Evolutionary conservation across 2,113 vertebrate genomes (phyloP), one percentile per base, ranked within the genome.

Genomic region (Anolis sagrei): DNA sequence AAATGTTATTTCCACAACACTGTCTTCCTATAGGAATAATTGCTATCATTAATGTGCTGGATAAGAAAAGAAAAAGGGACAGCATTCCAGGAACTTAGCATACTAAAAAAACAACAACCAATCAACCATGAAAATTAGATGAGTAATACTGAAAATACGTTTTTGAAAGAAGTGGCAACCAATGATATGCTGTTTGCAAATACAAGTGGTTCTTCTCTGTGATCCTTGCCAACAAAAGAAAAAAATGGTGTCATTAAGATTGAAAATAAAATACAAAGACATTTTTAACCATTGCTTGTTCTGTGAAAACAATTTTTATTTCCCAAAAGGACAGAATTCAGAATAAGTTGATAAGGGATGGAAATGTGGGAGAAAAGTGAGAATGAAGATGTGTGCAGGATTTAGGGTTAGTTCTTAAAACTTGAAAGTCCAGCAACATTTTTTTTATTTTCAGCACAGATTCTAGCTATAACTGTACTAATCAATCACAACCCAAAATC

Each of bases 61-160:
- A 25, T 18, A 79, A n/a, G 1, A 9, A 49, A 58, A 7, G 48
- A 58, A 77, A 54, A 77, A 11, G 19, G 76, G 14, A 44, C 25
- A 36, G 9, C 25, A 21, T 79, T 61, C 44, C 32, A 39, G 25
- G 62, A 58, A 58, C 27, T 39, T 78, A 77, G 23, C 13, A 68
- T 84, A 84, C 76, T 66, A 39, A 69, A 70, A 54, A 36, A 36
- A 64, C n/a, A 85, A 54, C 7, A n/a, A n/a, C 36, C n/a, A 23
- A 66, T 66, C 25, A 32, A 66, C 32, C 14, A 49, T 66, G 54
- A 49, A 44, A 6, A 83, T 62, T 62, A 61, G 27, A 64, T 75
- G 21, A 32, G 58, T 7, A 34, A 25, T 21, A 49, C 23, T 49
- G 9, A 58, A 29, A 75, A 68, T 5, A 76, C 7, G 66, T 68